phyloP scores from a whole-genome alignment of 2,797 vertebrate species.

The Dryobates pubescens region DNA sequence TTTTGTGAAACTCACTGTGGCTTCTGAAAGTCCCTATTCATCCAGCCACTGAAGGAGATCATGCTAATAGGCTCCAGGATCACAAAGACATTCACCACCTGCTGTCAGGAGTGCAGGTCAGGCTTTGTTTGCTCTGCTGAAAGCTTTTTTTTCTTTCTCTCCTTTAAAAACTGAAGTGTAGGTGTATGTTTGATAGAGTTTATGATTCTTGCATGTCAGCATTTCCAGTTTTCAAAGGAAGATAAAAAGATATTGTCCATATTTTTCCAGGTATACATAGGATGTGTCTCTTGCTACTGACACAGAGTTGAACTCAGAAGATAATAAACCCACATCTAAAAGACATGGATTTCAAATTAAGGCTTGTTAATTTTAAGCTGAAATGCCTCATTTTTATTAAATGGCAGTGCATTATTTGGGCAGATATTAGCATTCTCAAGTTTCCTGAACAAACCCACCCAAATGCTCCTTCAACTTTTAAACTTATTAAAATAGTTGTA shows the following conservation, averaged over 20 bases:
- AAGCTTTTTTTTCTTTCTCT: slow-evolving; percentile 6
- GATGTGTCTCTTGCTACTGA: neutral
- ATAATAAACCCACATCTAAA: neutral
- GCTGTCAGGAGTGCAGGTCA: slow-evolving; percentile 29
- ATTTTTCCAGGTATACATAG: neutral
- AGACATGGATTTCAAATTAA: neutral
- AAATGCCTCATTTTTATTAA: neutral
- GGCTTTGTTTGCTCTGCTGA: slow-evolving; percentile 46
- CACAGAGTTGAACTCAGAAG: too few relatives aligned
- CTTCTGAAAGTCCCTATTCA: slow-evolving; percentile 64
- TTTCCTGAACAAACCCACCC: neutral
- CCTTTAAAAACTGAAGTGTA: slow-evolving; percentile 16
- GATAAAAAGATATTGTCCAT: neutral
- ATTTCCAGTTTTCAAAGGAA: neutral
- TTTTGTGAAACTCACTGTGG: slow-evolving; percentile 42
- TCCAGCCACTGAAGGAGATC: slow-evolving; percentile 16
- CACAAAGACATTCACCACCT: slow-evolving; percentile 55
- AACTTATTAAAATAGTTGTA: neutral
- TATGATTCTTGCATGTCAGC: neutral
- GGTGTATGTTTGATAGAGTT: neutral
- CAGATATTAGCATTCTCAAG: neutral
- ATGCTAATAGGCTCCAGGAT: slow-evolving; percentile 52
- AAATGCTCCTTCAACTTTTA: neutral
- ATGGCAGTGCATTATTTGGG: neutral
- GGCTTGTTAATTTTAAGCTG: neutral